phyloP scores from a whole-genome alignment of 2,888 invertebrate genomes.

The Scaptomyza flava region DNA sequence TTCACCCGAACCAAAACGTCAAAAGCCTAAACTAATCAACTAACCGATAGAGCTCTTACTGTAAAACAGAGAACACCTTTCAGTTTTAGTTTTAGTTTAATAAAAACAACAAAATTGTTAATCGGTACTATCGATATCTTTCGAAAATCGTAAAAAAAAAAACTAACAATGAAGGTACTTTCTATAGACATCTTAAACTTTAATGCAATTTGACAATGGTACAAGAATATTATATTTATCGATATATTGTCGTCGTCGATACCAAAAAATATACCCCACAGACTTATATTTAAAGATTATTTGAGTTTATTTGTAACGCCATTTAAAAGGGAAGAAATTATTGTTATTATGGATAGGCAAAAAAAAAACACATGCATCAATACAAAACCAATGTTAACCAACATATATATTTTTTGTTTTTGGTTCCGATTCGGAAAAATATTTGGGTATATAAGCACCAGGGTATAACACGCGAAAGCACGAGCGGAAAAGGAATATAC shows the following conservation, averaged over 20 bases:
- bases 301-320: too few relatives aligned
- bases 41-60: background rate
- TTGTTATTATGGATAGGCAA: background rate
- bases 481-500: background rate
- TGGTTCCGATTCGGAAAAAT: background rate
- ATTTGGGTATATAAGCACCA: background rate
- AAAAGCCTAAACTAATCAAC: background rate
- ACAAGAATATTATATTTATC: too few relatives aligned
- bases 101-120: too few relatives aligned
- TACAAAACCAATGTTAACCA: background rate
- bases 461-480: conserved; percentile 4
- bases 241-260: too few relatives aligned
- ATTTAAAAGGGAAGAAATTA: background rate
- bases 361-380: background rate
- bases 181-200: too few relatives aligned
- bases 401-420: background rate
- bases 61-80: background rate
- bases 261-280: background rate
- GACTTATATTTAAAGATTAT: background rate
- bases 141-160: too few relatives aligned
- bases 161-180: too few relatives aligned
- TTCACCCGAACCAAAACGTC: too few relatives aligned
- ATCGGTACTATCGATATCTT: too few relatives aligned
- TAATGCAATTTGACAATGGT: too few relatives aligned
- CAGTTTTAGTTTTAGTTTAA: too few relatives aligned